These are phyloP conservation scores for Neostethus bicornis DNA, from an alignment of 2,797 vertebrate genomes.

Conservation along the genomic window DNA sequence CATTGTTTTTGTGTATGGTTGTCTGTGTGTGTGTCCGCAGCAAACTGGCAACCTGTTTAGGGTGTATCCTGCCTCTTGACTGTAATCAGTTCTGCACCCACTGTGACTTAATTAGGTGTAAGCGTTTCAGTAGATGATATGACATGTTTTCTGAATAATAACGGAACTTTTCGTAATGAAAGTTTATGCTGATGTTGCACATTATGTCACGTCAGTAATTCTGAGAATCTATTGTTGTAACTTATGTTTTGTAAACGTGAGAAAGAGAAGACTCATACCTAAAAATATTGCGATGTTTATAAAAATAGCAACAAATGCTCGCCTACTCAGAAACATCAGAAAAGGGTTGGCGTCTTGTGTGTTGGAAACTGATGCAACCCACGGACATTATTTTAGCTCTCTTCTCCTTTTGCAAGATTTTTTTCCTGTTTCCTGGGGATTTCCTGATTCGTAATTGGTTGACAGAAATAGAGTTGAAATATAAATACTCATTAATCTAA, in stretches of 20 bases:
- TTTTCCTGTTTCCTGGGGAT: neutral
- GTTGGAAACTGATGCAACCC: slow-evolving; percentile 13
- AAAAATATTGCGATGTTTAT: neutral
- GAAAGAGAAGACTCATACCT: neutral
- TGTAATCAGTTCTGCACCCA: too few relatives aligned
- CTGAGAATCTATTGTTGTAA: neutral
- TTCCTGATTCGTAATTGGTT: neutral
- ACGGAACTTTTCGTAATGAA: too few relatives aligned
- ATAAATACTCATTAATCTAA: neutral
- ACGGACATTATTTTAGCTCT: fast-evolving
- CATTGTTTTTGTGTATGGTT: too few relatives aligned
- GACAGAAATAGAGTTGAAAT: neutral
- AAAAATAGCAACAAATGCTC: slow-evolving; percentile 7
- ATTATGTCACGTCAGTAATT: neutral
- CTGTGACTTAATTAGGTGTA: too few relatives aligned
- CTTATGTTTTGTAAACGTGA: neutral
- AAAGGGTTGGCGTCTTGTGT: neutral
- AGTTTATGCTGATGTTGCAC: too few relatives aligned
- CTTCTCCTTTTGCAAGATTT: neutral
- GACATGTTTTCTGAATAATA: too few relatives aligned
- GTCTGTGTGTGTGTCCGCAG: too few relatives aligned
- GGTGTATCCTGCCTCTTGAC: too few relatives aligned
- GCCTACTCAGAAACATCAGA: neutral
- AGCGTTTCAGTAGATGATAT: too few relatives aligned
- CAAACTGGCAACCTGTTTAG: too few relatives aligned